Evolutionary conservation across 2,113 vertebrate genomes (phyloP).

Genomic region (Nerophis lumbriciformis): DNA sequence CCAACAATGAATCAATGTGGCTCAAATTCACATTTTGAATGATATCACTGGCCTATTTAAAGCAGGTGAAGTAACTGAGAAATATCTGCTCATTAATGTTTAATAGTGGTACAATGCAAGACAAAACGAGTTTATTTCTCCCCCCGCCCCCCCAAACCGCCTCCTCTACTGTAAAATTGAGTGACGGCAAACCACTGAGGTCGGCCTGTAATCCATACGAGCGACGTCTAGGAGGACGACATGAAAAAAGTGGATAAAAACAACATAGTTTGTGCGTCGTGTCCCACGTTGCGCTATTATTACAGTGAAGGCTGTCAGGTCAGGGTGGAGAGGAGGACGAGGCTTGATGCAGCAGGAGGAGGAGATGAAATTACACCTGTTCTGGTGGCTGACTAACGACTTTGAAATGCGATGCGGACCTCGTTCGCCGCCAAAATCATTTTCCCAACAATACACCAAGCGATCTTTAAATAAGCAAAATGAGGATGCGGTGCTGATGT

Average conservation of each 20-base stretch:
- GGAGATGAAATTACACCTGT: slow-evolving; percentile 92
- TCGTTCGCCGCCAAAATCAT: slow-evolving; percentile 80
- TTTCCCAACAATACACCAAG: slow-evolving; percentile 76
- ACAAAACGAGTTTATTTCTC: slow-evolving; percentile 14
- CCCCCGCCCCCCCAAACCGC: too few species aligned
- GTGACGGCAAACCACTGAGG: slow-evolving; percentile 45
- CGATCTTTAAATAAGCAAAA: slow-evolving; percentile 80
- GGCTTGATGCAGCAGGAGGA: slow-evolving; percentile 52
- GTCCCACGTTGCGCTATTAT: slow-evolving; percentile 75
- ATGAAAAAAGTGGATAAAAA: slow-evolving; percentile 45
- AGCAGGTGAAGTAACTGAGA: slow-evolving; percentile 59
- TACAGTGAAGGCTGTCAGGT: slow-evolving; percentile 77
- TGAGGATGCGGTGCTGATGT: slow-evolving; percentile 57
- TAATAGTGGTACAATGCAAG: slow-evolving; percentile 46
- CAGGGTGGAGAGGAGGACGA: slow-evolving; percentile 48
- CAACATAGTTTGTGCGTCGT: slow-evolving; percentile 60
- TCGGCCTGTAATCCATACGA: slow-evolving; percentile 46
- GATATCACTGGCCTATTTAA: slow-evolving; percentile 63
- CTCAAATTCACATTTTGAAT: slow-evolving; percentile 66
- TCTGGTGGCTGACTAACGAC: slow-evolving; percentile 82
- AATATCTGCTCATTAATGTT: slow-evolving; percentile 63
- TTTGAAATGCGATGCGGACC: slow-evolving; percentile 81
- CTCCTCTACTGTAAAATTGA: slow-evolving; percentile 14
- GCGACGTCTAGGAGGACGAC: slow-evolving; percentile 46
- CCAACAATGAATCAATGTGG: slow-evolving; percentile 68